Evolutionary conservation across 2,888 invertebrate species (phyloP), one percentile per base, ranked within the genome.

Genomic region (Lypha dubia): DNA sequence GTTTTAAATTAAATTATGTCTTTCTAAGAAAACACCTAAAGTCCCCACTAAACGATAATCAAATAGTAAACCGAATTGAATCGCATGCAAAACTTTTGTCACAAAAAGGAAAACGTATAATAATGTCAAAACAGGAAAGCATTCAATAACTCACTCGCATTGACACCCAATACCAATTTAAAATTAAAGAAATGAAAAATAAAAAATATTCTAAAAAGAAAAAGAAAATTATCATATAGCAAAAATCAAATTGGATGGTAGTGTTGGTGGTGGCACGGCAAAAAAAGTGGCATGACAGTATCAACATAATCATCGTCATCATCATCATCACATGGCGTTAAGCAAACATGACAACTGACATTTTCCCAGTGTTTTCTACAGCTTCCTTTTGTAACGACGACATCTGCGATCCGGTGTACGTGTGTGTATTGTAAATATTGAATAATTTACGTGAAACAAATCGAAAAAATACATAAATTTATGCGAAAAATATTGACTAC

Each of bases 401-500:
- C 32, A 46, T 35, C n/a, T 20, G 44, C 49, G 35, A n/a, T n/a
- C 22, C 22, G 35, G 32, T 41, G 38, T 76, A 35, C 38, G 9
- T 63, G 22, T 28, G 22, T 38, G 35, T 56, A 70, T 56, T 75
- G 70, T 63, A 79, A 79, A 75, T 79, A 70, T 79, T 75, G 83
- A 79, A 83, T 83, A 79, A 83, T 79, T 83, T 35, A 75, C 28
- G 62, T 67, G 63, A 68, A 83, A 68, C 24, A 74, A 83, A 74
- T 74, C 44, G 35, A 73, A 60, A 68, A 79, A 68, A 53, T 32
- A 28, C 5, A 58, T n/a, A 62, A 22, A 70, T 20, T 46, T 68
- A 49, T 35, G 13, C 32, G n/a, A 4, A 35, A 46, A 53, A 53
- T 44, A 35, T 65, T 56, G 15, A 65, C 65, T 58, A 49, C 20